Conservation (phyloP, 2,888 invertebrate genomes). For the Corbicula japonica region DNA sequence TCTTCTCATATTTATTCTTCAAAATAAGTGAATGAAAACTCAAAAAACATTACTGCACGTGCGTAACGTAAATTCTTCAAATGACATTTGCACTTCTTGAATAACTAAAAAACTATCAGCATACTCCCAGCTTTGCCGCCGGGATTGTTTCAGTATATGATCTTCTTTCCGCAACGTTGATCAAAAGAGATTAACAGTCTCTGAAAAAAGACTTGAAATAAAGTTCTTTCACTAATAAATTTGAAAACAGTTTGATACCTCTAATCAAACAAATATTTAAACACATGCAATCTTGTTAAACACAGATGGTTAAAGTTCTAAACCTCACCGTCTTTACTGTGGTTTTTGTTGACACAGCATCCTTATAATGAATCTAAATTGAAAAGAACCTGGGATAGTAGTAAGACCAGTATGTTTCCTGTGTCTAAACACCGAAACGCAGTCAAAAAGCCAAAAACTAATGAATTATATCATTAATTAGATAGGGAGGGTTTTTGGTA, state of each 20-base stretch:
- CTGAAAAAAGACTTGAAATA: slow-evolving; percentile 14
- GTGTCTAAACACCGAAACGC: slow-evolving; percentile 15
- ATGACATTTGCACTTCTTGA: no score
- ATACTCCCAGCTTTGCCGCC: neutral
- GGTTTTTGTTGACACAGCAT: slow-evolving; percentile 21
- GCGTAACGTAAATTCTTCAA: no score
- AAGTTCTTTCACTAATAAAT: slow-evolving; percentile 12
- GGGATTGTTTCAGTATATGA: slow-evolving; percentile 18
- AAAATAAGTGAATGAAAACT: no score
- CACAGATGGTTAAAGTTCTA: slow-evolving; percentile 20
- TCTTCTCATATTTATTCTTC: no score
- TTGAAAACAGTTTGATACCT: slow-evolving; percentile 12
- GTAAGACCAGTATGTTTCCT: slow-evolving; percentile 5
- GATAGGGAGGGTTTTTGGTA: slow-evolving; percentile 11
- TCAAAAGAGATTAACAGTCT: slow-evolving; percentile 30
- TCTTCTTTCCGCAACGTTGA: slow-evolving; percentile 27
- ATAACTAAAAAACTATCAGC: no score
- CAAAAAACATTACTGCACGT: no score
- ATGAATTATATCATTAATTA: slow-evolving; percentile 7
- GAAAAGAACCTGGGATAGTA: slow-evolving; percentile 31
- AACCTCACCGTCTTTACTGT: slow-evolving; percentile 24
- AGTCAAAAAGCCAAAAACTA: slow-evolving; percentile 20
- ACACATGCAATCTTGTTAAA: neutral
- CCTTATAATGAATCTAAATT: slow-evolving; percentile 10
- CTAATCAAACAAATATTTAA: slow-evolving; percentile 19